Conservation (phyloP, 2,797 vertebrate genomes). For the Cuniculus paca region DNA sequence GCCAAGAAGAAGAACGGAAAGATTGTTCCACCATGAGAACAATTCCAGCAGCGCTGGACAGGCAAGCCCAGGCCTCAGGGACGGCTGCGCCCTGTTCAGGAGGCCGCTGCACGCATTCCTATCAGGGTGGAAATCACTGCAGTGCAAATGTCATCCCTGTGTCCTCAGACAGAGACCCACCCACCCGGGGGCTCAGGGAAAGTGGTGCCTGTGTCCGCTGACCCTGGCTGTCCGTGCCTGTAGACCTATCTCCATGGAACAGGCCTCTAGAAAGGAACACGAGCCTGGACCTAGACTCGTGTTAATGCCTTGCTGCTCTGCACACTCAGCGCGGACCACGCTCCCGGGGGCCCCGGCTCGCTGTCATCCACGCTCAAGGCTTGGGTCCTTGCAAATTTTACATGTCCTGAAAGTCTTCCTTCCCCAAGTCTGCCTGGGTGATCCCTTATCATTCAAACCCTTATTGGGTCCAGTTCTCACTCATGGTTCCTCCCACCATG, state of each 20-base stretch:
- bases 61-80: background rate
- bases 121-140: fast-evolving
- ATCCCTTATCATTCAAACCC: background rate
- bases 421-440: background rate
- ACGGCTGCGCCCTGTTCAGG: fast-evolving
- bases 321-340: fast-evolving
- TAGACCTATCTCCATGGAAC: fast-evolving
- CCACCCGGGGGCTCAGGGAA: background rate
- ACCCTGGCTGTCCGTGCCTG: fast-evolving
- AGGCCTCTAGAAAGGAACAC: background rate
- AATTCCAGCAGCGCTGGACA: fast-evolving
- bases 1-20: background rate
- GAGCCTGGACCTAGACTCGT: fast-evolving
- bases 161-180: fast-evolving
- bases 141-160: fast-evolving
- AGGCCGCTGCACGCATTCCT: no score
- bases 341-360: background rate
- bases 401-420: fast-evolving
- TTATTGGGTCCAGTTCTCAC: fast-evolving
- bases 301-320: fast-evolving
- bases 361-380: background rate
- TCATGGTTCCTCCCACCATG: background rate
- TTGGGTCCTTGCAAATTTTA: background rate
- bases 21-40: fast-evolving
- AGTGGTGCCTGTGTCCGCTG: fast-evolving